Base-by-base conservation (phyloP, 2,888 invertebrate genomes). In the Nemotelus pantherinus region DNA sequence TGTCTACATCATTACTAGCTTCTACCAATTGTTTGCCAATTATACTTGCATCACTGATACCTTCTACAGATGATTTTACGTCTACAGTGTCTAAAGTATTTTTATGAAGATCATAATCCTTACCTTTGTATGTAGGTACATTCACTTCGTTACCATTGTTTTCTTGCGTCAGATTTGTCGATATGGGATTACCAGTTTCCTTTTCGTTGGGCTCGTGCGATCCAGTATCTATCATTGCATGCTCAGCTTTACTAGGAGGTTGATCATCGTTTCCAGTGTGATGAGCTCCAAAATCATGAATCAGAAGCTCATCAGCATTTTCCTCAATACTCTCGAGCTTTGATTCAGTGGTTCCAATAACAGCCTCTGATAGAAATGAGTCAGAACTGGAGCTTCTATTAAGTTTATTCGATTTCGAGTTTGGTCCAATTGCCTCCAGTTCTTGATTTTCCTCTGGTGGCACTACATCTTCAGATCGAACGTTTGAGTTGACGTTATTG, bases 141-240 rank as follows among this genome's bases (percentile, higher is more conserved):
- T 43, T 47, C 41, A 41, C 7, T 3, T 55, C 3, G 9, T 9
- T 3, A 50, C 44, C 55, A 68, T 25, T 10, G 39, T 6, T 68
- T 68, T 53, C 41, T 41, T 41, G n/a, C 39, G 41, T 43, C 25
- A 41, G 9, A 43, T 9, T 47, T n/a, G 65, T 25, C 5, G 50
- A 4, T 5, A 10, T 63, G 9, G 53, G 41, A 55, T 70, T 70
- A 10, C 55, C 70, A 67, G 71, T 60, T 76, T 77, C 72, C 48
- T 58, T 72, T 65, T 68, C 68, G 41, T 63, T 60, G 47, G 72
- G 44, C 3, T 53, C 71, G 55, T 45, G 72, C n/a, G 43, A 50
- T 72, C 58, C 71, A 47, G 71, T 10, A 9, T 60, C 47, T 45
- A 50, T 57, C 3, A 10, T 80, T 4, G 78, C 79, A 41, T 5